These are phyloP conservation scores for Ambastaia sidthimunki DNA, from an alignment of 2,797 vertebrate species.

Conservation along the genomic window DNA sequence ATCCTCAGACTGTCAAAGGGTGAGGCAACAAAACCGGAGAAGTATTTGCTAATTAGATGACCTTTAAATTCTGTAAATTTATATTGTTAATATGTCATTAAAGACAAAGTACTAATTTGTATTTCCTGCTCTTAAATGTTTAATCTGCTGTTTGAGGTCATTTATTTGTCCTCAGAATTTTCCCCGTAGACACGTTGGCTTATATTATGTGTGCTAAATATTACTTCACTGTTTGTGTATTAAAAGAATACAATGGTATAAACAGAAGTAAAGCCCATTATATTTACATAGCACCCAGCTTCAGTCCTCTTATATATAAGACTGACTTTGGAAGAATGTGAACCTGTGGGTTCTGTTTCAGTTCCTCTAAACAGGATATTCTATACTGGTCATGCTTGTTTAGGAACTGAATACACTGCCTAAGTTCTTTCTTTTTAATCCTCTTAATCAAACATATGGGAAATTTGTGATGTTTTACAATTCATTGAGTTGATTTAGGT, in stretches of 20 bases:
- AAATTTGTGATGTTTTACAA: background rate
- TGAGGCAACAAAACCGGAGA: conserved; percentile 53
- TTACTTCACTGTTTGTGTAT: background rate
- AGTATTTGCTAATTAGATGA: background rate
- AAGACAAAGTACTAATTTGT: background rate
- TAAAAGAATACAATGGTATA: background rate
- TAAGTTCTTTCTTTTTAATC: too few relatives aligned
- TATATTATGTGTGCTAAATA: background rate
- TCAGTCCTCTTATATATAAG: background rate
- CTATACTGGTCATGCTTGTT: background rate
- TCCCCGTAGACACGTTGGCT: background rate
- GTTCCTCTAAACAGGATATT: background rate
- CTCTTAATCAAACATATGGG: background rate
- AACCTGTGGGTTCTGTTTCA: conserved; percentile 6
- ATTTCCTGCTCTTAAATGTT: background rate
- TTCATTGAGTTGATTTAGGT: background rate
- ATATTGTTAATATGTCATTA: too few relatives aligned
- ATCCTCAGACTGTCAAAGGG: conserved; percentile 74
- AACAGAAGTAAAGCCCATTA: background rate
- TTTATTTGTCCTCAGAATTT: background rate
- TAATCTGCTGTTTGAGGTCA: background rate
- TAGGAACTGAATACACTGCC: background rate
- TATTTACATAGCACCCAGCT: background rate
- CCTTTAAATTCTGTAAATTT: too few relatives aligned
- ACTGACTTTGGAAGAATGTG: background rate